Conservation (phyloP, 1,140 invertebrate genomes). For the Venturia canescens region DNA sequence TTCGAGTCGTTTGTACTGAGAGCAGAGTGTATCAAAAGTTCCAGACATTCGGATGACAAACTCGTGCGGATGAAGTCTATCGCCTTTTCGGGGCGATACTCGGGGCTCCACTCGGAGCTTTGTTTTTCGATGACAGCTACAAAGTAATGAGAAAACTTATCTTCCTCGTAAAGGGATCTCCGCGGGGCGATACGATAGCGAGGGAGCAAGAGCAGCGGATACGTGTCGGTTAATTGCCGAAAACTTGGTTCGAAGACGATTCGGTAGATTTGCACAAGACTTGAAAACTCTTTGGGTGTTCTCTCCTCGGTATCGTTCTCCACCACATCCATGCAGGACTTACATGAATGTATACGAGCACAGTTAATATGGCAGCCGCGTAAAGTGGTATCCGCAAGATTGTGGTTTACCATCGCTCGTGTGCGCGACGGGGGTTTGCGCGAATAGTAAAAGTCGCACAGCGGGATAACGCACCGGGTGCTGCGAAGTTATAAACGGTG, state of each 20-base stretch:
- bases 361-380: not conserved
- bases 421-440: conserved; percentile 15
- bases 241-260: conserved; percentile 12
- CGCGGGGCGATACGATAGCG: not conserved
- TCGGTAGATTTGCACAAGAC: conserved; percentile 19
- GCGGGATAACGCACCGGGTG: conserved; percentile 42
- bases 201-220: not conserved
- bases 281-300: not conserved
- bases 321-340: not conserved
- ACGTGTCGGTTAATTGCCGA: conserved; percentile 6
- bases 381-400: conserved; percentile 35
- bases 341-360: not conserved
- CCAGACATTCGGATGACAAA: too few relatives aligned
- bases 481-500: conserved; percentile 8
- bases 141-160: conserved; percentile 6
- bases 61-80: too few relatives aligned
- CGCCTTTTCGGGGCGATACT: too few relatives aligned
- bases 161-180: not conserved
- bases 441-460: conserved; percentile 37
- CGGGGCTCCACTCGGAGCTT: too few relatives aligned
- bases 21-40: too few relatives aligned
- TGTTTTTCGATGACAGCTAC: not conserved
- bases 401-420: conserved; percentile 45
- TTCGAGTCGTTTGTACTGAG: too few relatives aligned
- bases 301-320: not conserved